Base-by-base conservation (phyloP, 2,113 vertebrate genomes). In the Bufo bufo region DNA sequence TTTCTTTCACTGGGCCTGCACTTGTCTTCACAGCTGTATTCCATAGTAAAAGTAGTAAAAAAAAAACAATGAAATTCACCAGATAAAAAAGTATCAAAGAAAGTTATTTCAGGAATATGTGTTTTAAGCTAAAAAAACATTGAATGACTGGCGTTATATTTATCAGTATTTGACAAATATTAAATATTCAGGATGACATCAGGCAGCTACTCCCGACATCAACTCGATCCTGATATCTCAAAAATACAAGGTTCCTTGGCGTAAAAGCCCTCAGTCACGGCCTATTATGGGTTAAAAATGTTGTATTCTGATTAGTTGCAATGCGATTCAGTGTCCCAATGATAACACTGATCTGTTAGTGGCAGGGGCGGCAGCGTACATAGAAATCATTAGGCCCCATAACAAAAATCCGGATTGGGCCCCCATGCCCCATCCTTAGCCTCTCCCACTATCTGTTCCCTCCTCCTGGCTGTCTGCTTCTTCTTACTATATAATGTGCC, bases 1-100 rank as follows among this genome's bases (percentile, higher is more conserved):
- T 47, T 47, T 74, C 9, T 14, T 71, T 43, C 23, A 43, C 23
- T 23, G 4, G 43, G 66, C 23, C 23, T 74, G 19, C 71, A 74
- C 71, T 74, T 74, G 45, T 74, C 71, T 74, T 45, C 71, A 17
- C 71, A 74, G 71, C 71, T 47, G 71, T 74, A 47, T 74, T 74
- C 10, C 43, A 47, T 17, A 74, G 71, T 49, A 74, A 74, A 6
- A 47, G 43, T 47, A 17, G 71, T 47, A 47, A 74, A 74, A 47
- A 12, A 71, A 74, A 74, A 16, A 72, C 49, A 17, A 58, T 72
- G 33, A 47, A 74, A 74, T 74, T 74, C 71, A 74, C 43, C 16
- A 4, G 71, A 74, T 74, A 17, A 74, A 19, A 45, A 47, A 10
- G 2, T 47, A 74, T 74, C 43, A 74, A 74, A 74, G 43, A 47